Conservation (phyloP, 64 coral and sea anemone species). For the Platygyra sinensis region DNA sequence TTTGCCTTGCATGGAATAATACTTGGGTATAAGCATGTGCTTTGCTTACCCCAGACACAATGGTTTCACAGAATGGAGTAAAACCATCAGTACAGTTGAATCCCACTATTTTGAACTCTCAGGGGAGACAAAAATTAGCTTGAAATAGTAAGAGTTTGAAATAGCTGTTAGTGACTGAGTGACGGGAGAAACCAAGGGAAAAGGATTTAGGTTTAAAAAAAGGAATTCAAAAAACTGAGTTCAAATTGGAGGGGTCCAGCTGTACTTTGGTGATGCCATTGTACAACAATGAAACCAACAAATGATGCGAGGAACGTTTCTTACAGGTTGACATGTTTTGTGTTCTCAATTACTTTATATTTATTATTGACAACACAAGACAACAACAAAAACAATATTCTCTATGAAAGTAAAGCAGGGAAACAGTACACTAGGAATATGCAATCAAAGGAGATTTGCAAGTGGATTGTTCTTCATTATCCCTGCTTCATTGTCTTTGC, state of each 20-base stretch:
- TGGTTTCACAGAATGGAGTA: not conserved
- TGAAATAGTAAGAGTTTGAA: no score
- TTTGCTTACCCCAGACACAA: not conserved
- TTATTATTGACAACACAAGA: not conserved
- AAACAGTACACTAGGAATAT: slow-evolving; percentile 7
- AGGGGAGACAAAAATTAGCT: no score
- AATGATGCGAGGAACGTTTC: not conserved
- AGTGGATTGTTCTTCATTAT: not conserved
- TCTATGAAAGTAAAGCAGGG: slow-evolving; percentile 26
- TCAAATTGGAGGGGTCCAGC: no score
- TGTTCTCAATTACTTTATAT: not conserved
- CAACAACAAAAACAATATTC: not conserved
- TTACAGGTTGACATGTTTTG: not conserved
- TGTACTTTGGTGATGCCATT: not conserved
- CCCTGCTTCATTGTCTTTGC: not conserved
- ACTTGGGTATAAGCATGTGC: not conserved
- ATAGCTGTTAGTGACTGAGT: no score
- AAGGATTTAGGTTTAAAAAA: no score
- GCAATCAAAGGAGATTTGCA: not conserved
- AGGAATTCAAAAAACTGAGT: no score
- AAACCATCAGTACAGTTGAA: not conserved
- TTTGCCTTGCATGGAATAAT: not conserved
- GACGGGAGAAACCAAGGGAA: no score
- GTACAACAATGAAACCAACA: not conserved
- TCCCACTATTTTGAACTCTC: no score